Evolutionary conservation across 2,797 vertebrate genomes (phyloP).

Genomic region (Galaxias olidus): DNA sequence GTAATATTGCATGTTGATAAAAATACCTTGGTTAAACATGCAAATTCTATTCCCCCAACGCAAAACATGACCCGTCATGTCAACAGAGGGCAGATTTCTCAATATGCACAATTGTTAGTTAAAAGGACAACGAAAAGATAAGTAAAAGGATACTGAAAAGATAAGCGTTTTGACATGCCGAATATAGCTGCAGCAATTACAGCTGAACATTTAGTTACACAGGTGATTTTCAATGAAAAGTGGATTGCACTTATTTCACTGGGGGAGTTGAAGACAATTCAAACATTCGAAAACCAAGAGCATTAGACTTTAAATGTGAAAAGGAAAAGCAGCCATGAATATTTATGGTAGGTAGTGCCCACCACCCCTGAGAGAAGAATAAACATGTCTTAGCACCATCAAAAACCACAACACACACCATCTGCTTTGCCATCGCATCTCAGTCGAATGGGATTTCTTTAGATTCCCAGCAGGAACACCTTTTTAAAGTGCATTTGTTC

Average conservation of each 20-base stretch:
- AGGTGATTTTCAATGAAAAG: conserved; percentile 31
- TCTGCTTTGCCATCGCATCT: conserved; percentile 40
- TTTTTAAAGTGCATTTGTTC: conserved; percentile 71
- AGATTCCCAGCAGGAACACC: conserved; percentile 57
- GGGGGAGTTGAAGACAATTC: conserved; percentile 28
- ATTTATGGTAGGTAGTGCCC: conserved; percentile 52
- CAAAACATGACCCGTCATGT: conserved; percentile 14
- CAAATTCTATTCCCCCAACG: conserved; percentile 8
- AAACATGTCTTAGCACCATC: conserved; percentile 67
- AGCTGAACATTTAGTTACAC: conserved; percentile 23
- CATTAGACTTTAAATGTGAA: conserved; percentile 48
- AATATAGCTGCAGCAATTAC: conserved; percentile 27
- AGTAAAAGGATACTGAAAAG: conserved; percentile 18
- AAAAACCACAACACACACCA: conserved; percentile 41
- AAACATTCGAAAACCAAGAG: conserved; percentile 34
- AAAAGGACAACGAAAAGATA: conserved; percentile 14
- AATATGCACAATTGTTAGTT: conserved; percentile 36
- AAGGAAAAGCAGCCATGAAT: conserved; percentile 31
- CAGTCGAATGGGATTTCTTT: conserved; percentile 40
- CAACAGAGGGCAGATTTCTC: conserved; percentile 20
- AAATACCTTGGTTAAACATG: conserved; percentile 10
- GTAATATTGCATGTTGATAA: conserved; percentile 31
- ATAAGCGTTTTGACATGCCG: conserved; percentile 24
- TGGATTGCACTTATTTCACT: conserved; percentile 12
- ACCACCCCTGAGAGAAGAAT: conserved; percentile 66